A percentile compares a stretch with the other conserved stretches of the same genome.
Evolutionary conservation across 2,113 vertebrate genomes (phyloP).

Genomic region (Aptenodytes forsteri): DNA sequence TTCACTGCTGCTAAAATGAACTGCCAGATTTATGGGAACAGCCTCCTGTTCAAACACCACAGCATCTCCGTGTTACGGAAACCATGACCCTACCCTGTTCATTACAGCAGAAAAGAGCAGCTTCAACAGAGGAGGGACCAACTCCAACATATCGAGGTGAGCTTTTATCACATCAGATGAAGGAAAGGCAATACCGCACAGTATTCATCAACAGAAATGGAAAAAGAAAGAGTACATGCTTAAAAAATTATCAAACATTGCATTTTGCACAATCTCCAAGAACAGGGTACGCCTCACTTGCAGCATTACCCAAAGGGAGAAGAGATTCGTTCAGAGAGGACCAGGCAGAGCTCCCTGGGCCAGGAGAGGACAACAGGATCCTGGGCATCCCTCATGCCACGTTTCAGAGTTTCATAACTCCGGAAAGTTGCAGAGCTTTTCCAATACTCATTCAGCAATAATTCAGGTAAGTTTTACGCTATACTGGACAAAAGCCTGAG

Average conservation of each 20-base stretch:
- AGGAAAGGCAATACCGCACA: background rate
- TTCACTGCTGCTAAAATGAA: background rate
- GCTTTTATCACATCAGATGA: fast-evolving
- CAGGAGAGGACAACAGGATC: background rate
- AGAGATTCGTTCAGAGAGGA: fast-evolving
- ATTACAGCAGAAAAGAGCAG: background rate
- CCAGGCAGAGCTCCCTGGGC: background rate
- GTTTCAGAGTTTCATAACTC: fast-evolving
- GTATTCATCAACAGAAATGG: fast-evolving
- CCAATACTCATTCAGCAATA: background rate
- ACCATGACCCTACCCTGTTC: fast-evolving
- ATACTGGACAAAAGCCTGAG: background rate
- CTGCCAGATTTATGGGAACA: background rate
- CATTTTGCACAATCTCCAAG: background rate
- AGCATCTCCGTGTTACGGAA: background rate
- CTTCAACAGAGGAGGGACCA: background rate
- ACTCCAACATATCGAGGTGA: fast-evolving
- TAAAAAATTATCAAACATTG: fast-evolving
- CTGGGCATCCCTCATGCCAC: background rate
- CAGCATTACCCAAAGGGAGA: background rate
- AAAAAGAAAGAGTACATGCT: fast-evolving
- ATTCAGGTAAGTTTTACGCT: background rate
- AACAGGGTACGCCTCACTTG: background rate
- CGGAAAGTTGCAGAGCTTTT: background rate
- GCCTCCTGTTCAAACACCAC: background rate